phyloP scores from a whole-genome alignment of 2,888 invertebrate genomes.

The Habroteleia sp. region DNA sequence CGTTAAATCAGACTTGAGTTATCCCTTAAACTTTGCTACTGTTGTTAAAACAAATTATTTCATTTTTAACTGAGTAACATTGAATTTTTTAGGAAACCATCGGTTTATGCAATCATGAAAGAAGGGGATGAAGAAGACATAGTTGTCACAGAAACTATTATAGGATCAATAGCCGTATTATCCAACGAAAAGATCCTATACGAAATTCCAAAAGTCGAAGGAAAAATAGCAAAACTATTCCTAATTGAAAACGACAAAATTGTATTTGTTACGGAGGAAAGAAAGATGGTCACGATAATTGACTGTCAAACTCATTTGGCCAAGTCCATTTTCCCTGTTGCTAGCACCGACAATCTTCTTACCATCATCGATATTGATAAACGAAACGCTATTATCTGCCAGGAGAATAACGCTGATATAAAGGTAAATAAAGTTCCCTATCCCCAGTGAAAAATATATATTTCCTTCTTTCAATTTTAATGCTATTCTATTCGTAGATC shows the following conservation, averaged over 20 bases:
- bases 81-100: slow-evolving; percentile 67
- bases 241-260: slow-evolving; percentile 83
- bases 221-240: slow-evolving; percentile 81
- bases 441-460: no score
- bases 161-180: slow-evolving; percentile 75
- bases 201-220: slow-evolving; percentile 75
- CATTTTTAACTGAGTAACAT: no score
- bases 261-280: slow-evolving; percentile 82
- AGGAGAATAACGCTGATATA: slow-evolving; percentile 49
- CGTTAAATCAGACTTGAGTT: no score
- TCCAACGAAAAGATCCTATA: slow-evolving; percentile 37
- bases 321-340: slow-evolving; percentile 23
- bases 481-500: slow-evolving; percentile 10
- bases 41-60: no score
- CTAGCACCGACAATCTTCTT: slow-evolving; percentile 23
- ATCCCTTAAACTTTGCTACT: no score
- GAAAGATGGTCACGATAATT: slow-evolving; percentile 81
- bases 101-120: slow-evolving; percentile 74
- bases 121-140: slow-evolving; percentile 67
- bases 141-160: slow-evolving; percentile 71
- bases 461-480: no score
- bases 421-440: no score
- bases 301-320: slow-evolving; percentile 57
- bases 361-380: slow-evolving; percentile 60
- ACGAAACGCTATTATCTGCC: slow-evolving; percentile 63